Evolutionary conservation across 2,797 vertebrate species (phyloP), one percentile per base, ranked within the genome.

Genomic region (Phoeniculus purpureus): DNA sequence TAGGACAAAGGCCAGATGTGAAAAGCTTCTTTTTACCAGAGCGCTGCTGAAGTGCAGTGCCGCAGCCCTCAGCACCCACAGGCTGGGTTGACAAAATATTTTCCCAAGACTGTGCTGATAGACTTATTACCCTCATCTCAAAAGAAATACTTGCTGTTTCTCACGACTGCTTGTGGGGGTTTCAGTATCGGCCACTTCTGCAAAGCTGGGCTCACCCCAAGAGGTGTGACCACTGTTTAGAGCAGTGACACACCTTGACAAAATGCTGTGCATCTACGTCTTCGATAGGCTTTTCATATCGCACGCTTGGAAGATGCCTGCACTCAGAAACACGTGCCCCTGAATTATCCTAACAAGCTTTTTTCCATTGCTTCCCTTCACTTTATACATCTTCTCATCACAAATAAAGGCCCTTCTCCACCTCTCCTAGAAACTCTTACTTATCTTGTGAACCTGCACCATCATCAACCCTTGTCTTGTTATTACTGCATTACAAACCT

Each of bases 41-140:
- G 43, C 23, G 50, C 47, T 84, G 56, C 73, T 61, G 61, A 90
- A 61, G 7, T 75, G 12, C 89, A 92, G 51, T 71, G 54, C 62
- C 85, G 59, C 12, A 16, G 70, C 47, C 72, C 6, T 6, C 21
- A 96, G 64, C 50, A 87, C 50, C 16, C 40, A 22, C 64, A 55
- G 67, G 16, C 34, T 40, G 83, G 22, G 73, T 87, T 79, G 64
- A 83, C 67, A 95, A 37, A 51, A 86, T 21, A 43, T 90, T 91
- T 92, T 92, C 91, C 78, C 87, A 94, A 67, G 92, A 48, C 47
- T 51, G 29, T 25, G 17, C 65, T 54, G 58, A 81, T 58, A 54
- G 13, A 79, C 20, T 84, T 70, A 85, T 45, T 73, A 68, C 40
- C 19, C 78, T 64, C 14, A 68, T 59, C 52, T 78, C 25, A 77